A percentile compares a stretch with the other conserved stretches of the same genome.
These are phyloP conservation scores for Mus minutoides DNA, from an alignment of 2,797 vertebrate species.

Conservation along the genomic window DNA sequence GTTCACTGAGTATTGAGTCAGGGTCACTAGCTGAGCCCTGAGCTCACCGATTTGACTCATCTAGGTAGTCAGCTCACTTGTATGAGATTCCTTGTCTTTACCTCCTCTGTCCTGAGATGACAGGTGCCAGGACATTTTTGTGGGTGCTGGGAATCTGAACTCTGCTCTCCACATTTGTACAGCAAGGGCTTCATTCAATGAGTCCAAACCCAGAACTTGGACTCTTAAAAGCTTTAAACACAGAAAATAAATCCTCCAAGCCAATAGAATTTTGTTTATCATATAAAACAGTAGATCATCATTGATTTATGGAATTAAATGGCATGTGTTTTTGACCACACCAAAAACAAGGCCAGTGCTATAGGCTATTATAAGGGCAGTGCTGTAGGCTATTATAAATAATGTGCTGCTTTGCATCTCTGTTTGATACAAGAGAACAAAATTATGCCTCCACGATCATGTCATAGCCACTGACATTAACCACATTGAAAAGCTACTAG, in stretches of 20 bases:
- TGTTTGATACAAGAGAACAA: not conserved
- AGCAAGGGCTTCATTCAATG: not conserved
- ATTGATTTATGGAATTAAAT: slow-evolving; percentile 6
- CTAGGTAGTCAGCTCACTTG: not conserved
- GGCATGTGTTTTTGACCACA: slow-evolving; percentile 24
- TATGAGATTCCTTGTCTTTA: not conserved
- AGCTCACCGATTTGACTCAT: not conserved
- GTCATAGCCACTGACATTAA: slow-evolving; percentile 58
- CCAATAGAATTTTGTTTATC: slow-evolving; percentile 7
- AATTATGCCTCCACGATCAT: slow-evolving; percentile 57
- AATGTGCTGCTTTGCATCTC: slow-evolving; percentile 41
- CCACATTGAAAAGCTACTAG: slow-evolving; percentile 66
- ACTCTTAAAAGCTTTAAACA: not conserved
- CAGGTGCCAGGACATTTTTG: not conserved
- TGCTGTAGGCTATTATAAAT: not conserved
- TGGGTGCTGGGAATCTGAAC: not conserved
- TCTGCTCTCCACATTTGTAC: not conserved
- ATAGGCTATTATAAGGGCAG: not conserved
- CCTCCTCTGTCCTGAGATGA: not conserved
- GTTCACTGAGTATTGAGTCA: not conserved
- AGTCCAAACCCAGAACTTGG: not conserved
- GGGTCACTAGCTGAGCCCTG: not conserved
- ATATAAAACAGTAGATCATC: not conserved
- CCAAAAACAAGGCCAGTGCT: not conserved
- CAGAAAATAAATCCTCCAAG: not conserved